These are phyloP conservation scores for Lepus americanus DNA, from an alignment of 2,113 vertebrate species.

Conservation along the genomic window DNA sequence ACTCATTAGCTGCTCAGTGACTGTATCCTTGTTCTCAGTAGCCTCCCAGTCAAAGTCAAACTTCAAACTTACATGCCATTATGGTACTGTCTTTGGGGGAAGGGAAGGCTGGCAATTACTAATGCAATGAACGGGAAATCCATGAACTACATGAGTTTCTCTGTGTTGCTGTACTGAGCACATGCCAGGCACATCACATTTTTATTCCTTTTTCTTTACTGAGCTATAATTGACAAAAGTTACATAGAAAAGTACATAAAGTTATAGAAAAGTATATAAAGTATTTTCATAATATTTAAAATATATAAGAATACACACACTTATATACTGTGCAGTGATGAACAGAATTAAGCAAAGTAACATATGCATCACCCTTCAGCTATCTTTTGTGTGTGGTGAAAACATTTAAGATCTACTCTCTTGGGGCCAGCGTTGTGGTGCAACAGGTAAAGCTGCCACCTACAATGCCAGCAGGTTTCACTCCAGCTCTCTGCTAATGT, in stretches of 20 bases:
- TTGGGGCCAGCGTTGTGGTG: no score
- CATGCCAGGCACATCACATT: not conserved
- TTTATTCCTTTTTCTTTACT: not conserved
- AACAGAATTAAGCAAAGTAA: slow-evolving; percentile 13
- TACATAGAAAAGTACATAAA: not conserved
- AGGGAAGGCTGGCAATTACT: not conserved
- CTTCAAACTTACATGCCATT: not conserved
- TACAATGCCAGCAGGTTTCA: no score
- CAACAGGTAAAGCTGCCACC: no score
- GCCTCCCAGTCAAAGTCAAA: not conserved
- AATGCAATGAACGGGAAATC: not conserved
- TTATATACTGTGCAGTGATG: not conserved
- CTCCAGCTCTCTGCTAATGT: no score
- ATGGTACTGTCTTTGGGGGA: not conserved
- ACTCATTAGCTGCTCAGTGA: not conserved
- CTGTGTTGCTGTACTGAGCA: not conserved
- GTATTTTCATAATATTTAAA: no score
- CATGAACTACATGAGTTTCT: not conserved
- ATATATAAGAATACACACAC: no score
- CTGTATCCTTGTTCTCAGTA: not conserved
- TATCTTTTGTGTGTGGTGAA: not conserved
- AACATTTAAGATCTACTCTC: not conserved
- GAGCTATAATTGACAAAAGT: not conserved
- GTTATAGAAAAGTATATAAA: no score
- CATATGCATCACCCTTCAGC: not conserved